A percentile compares a stretch with the other conserved stretches of the same genome.
Evolutionary conservation across 2,888 invertebrate genomes (phyloP).

Genomic region (Didymodactylos carnosus): DNA sequence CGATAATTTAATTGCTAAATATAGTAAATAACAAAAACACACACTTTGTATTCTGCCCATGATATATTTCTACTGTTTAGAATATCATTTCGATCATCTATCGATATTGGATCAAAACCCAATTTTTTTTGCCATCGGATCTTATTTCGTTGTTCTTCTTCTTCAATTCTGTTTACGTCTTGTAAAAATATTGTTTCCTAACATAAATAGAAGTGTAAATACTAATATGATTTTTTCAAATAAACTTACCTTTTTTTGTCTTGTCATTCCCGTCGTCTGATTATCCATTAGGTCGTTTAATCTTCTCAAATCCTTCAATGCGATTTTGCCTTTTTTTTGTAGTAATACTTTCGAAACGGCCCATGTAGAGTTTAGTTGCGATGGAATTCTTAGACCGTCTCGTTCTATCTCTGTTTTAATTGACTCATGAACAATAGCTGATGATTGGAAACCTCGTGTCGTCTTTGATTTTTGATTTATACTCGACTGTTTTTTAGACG

Average conservation of each 20-base stretch:
- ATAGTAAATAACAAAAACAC: conserved; percentile 15
- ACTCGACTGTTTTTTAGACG: background rate
- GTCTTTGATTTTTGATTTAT: background rate
- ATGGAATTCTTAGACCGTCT: conserved; percentile 27
- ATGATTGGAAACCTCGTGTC: background rate
- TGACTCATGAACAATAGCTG: background rate
- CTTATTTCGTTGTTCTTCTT: conserved; percentile 33
- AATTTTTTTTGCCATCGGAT: conserved; percentile 32
- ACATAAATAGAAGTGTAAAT: background rate
- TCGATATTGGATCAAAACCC: conserved; percentile 25
- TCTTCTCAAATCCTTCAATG: conserved; percentile 28
- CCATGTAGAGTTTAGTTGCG: conserved; percentile 25
- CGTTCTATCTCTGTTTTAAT: conserved; percentile 21
- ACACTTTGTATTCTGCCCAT: conserved; percentile 20
- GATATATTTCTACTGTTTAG: conserved; percentile 23
- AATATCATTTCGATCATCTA: conserved; percentile 21
- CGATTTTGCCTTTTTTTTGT: conserved; percentile 30
- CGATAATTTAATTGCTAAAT: too few relatives aligned
- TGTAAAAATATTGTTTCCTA: conserved; percentile 31
- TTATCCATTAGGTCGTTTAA: conserved; percentile 15
- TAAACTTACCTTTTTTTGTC: conserved; percentile 27
- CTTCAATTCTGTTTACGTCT: conserved; percentile 27
- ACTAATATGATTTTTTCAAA: background rate
- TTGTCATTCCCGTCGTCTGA: conserved; percentile 17
- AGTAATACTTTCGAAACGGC: conserved; percentile 29